Base-by-base conservation (phyloP, 2,888 invertebrate genomes). In the Dascillus cervinus region DNA sequence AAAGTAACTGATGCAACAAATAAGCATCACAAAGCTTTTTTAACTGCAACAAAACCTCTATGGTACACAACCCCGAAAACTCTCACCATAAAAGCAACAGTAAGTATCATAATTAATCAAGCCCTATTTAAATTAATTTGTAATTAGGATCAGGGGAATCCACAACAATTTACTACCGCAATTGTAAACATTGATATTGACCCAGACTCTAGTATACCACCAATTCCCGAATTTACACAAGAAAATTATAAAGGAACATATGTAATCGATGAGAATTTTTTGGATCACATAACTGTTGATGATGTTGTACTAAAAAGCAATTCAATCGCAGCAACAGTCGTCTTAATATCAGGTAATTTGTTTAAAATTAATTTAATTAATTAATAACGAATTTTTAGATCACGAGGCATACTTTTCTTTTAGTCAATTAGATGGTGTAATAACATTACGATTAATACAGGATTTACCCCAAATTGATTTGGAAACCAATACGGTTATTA, bases 221-320 rank as follows among this genome's bases (percentile, higher is more conserved):
- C 65, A 17, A 66, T 67, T 27, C 70, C 66, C 11, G 50, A 63
- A 11, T 74, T 75, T 51, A 50, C 58, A 2, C 47, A 62, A 46
- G 39, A 69, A 6, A 65, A 64, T 40, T 73, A 72, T 46, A 49
- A 58, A 13, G 70, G 65, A 5, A 52, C 53, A 12, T 73, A 72
- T 41, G 60, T 58, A 2, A 44, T 42, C 4, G 47, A 52, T 11
- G 50, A 61, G 21, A n/a, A n/a, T n/a, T n/a, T n/a, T n/a, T n/a
- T n/a, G n/a, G n/a, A n/a, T n/a, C n/a, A n/a, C n/a, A n/a, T n/a
- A n/a, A n/a, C n/a, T n/a, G n/a, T n/a, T n/a, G n/a, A n/a, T n/a
- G n/a, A n/a, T n/a, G n/a, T n/a, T n/a, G n/a, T n/a, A n/a, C n/a
- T n/a, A n/a, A n/a, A n/a, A n/a, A n/a, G n/a, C n/a, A n/a, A n/a